Evolutionary conservation across 2,113 vertebrate species (phyloP).

Genomic region (Dendrocopos noguchii): DNA sequence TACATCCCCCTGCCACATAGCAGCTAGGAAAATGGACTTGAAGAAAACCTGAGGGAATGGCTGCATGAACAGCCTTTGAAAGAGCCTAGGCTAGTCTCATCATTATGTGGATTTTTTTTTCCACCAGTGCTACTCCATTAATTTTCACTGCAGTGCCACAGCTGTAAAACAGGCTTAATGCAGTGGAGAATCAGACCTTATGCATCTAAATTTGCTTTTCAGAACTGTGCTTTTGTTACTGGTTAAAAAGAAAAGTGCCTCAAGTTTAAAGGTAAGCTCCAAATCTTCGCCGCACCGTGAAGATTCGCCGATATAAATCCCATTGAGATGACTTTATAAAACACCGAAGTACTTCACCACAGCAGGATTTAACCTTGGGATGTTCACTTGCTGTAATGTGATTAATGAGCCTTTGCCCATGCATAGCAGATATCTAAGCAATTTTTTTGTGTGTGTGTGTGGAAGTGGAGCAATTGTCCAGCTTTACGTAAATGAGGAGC

Average conservation of each 20-base stretch:
- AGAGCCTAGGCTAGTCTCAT: not conserved
- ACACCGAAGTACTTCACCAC: not conserved
- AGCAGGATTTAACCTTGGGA: slow-evolving; percentile 57
- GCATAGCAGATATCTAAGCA: slow-evolving; percentile 43
- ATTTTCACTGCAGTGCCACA: slow-evolving; percentile 18
- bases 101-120: not conserved
- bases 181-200: slow-evolving; percentile 16
- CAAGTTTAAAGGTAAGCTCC: not conserved
- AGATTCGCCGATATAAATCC: slow-evolving; percentile 19
- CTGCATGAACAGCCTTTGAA: not conserved
- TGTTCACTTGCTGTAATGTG: slow-evolving; percentile 44
- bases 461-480: slow-evolving; percentile 50
- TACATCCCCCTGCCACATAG: not conserved
- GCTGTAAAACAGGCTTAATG: slow-evolving; percentile 42
- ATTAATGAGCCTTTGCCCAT: slow-evolving; percentile 61
- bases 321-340: slow-evolving; percentile 13
- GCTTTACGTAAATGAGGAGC: slow-evolving; percentile 61
- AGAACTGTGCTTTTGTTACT: not conserved
- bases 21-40: not conserved
- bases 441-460: slow-evolving; percentile 30
- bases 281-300: accelerated
- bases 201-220: slow-evolving; percentile 11
- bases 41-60: not conserved
- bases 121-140: not conserved
- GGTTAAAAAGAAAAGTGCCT: not conserved